Percentiles rank a stretch among this genome's conserved stretches.
These are phyloP conservation scores for Villa cingulata DNA, from an alignment of 2,888 invertebrate species.

Conservation along the genomic window DNA sequence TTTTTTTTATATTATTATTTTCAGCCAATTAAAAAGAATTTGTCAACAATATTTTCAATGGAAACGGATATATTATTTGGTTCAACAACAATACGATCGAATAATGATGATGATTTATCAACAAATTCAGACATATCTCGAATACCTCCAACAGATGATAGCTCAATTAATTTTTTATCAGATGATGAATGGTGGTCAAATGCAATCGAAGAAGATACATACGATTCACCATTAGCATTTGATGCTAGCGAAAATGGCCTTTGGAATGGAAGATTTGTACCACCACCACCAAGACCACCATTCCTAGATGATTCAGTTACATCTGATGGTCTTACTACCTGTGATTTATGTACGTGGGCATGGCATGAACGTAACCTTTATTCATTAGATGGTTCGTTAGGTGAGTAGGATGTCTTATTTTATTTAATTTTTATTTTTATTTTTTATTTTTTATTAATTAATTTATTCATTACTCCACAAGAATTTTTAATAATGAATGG, in stretches of 20 bases:
- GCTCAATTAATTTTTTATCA: conserved; percentile 7
- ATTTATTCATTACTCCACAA: too few relatives aligned
- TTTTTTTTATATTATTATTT: background rate
- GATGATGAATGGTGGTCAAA: conserved; percentile 36
- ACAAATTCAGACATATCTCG: conserved; percentile 11
- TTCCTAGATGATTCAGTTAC: conserved; percentile 49
- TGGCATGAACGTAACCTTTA: conserved; percentile 46
- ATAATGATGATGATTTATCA: conserved; percentile 9
- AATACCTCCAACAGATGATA: conserved; percentile 8
- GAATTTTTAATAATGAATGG: too few relatives aligned
- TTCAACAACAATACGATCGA: conserved; percentile 10
- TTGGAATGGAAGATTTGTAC: conserved; percentile 43
- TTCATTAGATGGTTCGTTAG: conserved; percentile 45
- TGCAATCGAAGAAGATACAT: conserved; percentile 35
- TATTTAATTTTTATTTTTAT: too few relatives aligned
- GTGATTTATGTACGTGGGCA: conserved; percentile 62
- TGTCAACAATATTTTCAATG: conserved; percentile 25
- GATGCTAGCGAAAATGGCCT: conserved; percentile 36
- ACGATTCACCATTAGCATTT: conserved; percentile 35
- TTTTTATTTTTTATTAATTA: too few relatives aligned
- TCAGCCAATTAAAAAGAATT: conserved; percentile 12
- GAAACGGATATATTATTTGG: conserved; percentile 23
- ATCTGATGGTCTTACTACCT: conserved; percentile 56
- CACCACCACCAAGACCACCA: conserved; percentile 53
- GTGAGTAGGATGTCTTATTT: conserved; percentile 33